phyloP scores from a whole-genome alignment of 2,797 vertebrate species.

The Esox lucius region DNA sequence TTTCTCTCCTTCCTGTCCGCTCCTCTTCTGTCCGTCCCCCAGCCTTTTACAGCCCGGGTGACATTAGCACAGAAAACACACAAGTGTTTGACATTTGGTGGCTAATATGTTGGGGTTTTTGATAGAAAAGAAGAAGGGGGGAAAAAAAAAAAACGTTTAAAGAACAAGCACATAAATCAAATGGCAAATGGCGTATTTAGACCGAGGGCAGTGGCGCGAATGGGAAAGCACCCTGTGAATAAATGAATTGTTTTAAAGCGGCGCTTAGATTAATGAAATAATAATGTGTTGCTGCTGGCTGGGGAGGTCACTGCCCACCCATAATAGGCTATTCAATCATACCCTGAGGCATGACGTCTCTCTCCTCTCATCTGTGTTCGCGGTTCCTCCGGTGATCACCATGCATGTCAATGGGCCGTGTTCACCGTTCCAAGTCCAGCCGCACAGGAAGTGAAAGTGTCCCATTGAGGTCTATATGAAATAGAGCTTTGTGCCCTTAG shows the following conservation, averaged over 20 bases:
- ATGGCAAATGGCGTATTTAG: constrained; percentile 57
- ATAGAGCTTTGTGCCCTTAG: not conserved
- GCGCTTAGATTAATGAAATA: constrained; percentile 72
- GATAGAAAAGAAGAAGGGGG: constrained; percentile 17
- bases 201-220: constrained; percentile 42
- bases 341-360: constrained; percentile 52
- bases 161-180: constrained; percentile 66
- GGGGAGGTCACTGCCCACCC: constrained; percentile 73
- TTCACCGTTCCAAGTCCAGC: not conserved
- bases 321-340: constrained; percentile 75
- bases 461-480: not conserved
- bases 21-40: constrained; percentile 51
- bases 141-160: constrained; percentile 55
- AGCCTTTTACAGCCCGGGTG: constrained; percentile 44
- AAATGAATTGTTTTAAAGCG: constrained; percentile 64
- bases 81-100: constrained; percentile 72
- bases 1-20: constrained; percentile 37
- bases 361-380: constrained; percentile 35
- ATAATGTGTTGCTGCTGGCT: constrained; percentile 58
- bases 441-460: not conserved
- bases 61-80: constrained; percentile 54
- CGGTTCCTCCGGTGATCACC: constrained; percentile 34
- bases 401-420: constrained; percentile 40
- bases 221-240: constrained; percentile 33
- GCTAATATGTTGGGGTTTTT: constrained; percentile 69